These are phyloP conservation scores for Lordiphosa collinella DNA, from an alignment of 1,140 invertebrate genomes.

Conservation along the genomic window DNA sequence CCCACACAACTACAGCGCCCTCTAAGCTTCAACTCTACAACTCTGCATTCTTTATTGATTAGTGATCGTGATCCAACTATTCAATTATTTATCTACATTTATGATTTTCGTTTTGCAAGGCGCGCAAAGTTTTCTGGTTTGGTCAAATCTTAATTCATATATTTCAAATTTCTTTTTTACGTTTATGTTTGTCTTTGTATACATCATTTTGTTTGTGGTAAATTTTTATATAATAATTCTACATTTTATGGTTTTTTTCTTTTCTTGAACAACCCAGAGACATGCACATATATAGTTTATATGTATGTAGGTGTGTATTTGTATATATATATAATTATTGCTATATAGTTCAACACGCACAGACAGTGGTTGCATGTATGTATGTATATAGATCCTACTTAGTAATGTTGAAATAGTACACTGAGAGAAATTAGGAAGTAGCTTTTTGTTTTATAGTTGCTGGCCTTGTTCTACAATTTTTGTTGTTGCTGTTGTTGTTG, in stretches of 20 bases:
- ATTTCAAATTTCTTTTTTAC: constrained; percentile 20
- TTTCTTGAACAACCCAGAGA: constrained; percentile 37
- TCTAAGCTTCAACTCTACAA: too few species aligned
- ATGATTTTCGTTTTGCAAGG: constrained; percentile 42
- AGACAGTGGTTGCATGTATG: neutral
- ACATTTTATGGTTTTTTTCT: constrained; percentile 13
- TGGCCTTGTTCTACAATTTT: constrained; percentile 7
- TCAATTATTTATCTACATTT: neutral
- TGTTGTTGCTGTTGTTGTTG: constrained; percentile 21
- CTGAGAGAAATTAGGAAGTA: constrained; percentile 75
- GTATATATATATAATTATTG: constrained; percentile 28
- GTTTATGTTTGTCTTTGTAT: constrained; percentile 25
- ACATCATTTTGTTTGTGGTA: constrained; percentile 22
- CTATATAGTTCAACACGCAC: constrained; percentile 23
- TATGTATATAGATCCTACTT: constrained; percentile 17
- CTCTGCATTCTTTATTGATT: too few species aligned
- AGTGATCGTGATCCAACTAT: too few species aligned
- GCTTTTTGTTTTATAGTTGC: constrained; percentile 33
- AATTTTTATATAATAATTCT: constrained; percentile 44
- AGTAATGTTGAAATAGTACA: constrained; percentile 36
- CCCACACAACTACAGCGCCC: too few species aligned
- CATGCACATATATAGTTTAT: constrained; percentile 31
- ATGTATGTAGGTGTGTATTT: constrained; percentile 3
- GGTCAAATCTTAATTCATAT: constrained; percentile 65
- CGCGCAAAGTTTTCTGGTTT: constrained; percentile 45